Conservation (phyloP, 2,113 vertebrate genomes). For the Rhabdornis inornatus region DNA sequence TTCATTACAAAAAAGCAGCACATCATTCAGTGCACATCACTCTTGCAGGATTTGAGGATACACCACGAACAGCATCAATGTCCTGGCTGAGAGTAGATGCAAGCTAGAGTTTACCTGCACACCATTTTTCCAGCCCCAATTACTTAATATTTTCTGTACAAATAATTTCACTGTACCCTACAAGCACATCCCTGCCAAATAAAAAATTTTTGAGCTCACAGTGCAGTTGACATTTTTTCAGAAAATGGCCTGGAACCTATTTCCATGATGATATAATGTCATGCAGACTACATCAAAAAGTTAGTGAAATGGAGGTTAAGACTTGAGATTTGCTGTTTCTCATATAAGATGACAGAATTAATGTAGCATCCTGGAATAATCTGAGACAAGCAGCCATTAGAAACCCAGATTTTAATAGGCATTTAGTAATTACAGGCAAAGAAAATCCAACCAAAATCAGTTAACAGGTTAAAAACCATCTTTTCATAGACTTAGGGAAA, state of each 20-base stretch:
- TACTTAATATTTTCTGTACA: neutral
- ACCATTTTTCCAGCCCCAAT: neutral
- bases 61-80: neutral
- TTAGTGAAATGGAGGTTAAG: neutral
- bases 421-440: neutral
- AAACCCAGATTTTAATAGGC: neutral
- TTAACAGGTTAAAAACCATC: neutral
- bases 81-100: neutral
- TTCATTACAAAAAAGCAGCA: neutral
- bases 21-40: neutral
- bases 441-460: neutral
- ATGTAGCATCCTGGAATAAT: neutral
- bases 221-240: neutral
- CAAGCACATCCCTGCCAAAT: neutral
- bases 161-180: neutral
- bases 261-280: neutral
- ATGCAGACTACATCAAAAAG: neutral
- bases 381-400: neutral
- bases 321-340: neutral
- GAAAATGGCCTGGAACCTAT: neutral
- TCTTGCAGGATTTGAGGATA: neutral
- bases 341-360: neutral
- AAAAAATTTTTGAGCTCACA: neutral
- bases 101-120: neutral
- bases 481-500: neutral